Conservation (phyloP, 2,888 invertebrate genomes). For the Nematopogon swammerdamellus region DNA sequence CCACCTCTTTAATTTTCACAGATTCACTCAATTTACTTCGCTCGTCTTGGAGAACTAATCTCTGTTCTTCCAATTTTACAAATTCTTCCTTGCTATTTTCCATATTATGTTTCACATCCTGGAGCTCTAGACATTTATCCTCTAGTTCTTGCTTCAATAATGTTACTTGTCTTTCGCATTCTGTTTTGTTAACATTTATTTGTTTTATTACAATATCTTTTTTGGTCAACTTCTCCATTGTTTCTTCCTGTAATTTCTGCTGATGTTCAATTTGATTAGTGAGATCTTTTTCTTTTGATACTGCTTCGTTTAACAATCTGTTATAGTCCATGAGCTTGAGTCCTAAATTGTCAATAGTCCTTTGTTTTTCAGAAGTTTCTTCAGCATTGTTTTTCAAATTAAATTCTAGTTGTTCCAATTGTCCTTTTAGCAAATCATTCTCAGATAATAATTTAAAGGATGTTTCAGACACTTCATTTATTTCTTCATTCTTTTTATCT, state of each 20-base stretch:
- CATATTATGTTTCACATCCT: too few species aligned
- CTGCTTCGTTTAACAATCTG: background rate
- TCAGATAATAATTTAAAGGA: background rate
- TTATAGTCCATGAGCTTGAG: background rate
- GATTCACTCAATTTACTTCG: too few species aligned
- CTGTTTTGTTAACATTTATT: background rate
- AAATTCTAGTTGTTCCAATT: background rate
- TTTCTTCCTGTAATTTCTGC: conserved; percentile 13
- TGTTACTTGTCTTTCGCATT: background rate
- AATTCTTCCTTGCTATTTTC: too few species aligned
- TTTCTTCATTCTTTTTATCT: conserved; percentile 1
- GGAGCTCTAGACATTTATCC: too few species aligned
- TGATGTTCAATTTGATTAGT: conserved; percentile 1
- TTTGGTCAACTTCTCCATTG: conserved; percentile 33
- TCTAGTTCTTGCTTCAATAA: conserved; percentile 9
- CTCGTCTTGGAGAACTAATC: too few species aligned
- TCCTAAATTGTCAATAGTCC: conserved; percentile 2
- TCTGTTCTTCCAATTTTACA: too few species aligned
- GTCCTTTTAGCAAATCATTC: background rate
- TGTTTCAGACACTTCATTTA: background rate
- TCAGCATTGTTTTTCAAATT: background rate
- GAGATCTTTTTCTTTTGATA: background rate
- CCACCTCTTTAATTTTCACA: too few species aligned
- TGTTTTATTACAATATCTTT: conserved; percentile 32
- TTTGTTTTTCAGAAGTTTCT: conserved; percentile 1